Conservation (phyloP, 1,140 invertebrate genomes). For the Sycobia sp. region DNA sequence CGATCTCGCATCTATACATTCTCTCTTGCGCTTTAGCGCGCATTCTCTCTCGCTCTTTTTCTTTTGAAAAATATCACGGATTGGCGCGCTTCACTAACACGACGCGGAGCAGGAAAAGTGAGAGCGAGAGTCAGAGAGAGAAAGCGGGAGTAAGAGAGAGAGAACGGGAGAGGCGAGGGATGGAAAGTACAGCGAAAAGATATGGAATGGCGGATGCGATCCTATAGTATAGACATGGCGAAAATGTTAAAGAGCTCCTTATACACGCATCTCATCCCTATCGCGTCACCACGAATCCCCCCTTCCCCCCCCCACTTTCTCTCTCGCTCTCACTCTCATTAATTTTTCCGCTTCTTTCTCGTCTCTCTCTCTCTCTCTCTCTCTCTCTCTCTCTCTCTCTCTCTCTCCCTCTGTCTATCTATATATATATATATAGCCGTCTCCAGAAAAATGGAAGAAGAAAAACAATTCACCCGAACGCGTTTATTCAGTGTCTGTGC, state of each 20-base stretch:
- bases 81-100: conserved; percentile 7
- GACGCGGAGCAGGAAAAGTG: conserved; percentile 2
- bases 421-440: too few relatives aligned
- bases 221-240: too few relatives aligned
- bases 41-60: neutral
- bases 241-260: conserved; percentile 19
- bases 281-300: neutral
- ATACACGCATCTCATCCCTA: conserved; percentile 9
- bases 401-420: neutral
- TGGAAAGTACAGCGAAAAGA: neutral
- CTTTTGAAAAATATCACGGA: conserved; percentile 28
- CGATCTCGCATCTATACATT: conserved; percentile 18
- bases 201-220: too few relatives aligned
- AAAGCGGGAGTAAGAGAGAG: neutral
- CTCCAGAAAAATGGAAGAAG: conserved; percentile 15
- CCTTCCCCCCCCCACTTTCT: neutral
- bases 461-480: conserved; percentile 22
- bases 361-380: neutral
- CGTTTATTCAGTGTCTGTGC: too few relatives aligned
- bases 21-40: neutral
- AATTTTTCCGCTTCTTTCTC: neutral
- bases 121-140: neutral
- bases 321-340: conserved; percentile 5
- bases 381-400: neutral
- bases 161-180: neutral